Evolutionary conservation across 2,797 vertebrate species (phyloP), one percentile per base, ranked within the genome.

Genomic region (Loriculus beryllinus): DNA sequence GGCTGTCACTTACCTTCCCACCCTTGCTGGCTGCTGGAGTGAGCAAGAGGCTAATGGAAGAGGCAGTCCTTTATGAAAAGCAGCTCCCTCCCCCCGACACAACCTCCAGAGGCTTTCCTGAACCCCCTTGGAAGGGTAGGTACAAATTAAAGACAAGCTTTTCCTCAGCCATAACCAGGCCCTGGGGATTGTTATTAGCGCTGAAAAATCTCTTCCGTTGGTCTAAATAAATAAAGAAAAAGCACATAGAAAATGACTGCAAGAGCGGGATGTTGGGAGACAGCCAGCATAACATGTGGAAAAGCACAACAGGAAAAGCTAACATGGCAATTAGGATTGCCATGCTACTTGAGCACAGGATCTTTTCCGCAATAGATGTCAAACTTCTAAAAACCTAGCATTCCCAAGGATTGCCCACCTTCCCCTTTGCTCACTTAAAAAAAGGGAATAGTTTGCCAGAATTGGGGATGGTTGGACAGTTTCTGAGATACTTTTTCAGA

Each of bases 301-400:
- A 67, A 75, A 60, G 20, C 3, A 22, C 20, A 40, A 5, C 7
- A 21, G 35, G 49, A 74, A 82, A 87, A 57, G 43, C 6, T 39
- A 62, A 29, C 0, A 0, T 35, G 47, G 12, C 20, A 43, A 20
- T 54, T 18, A 51, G 31, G 14, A 31, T 35, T 37, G 26, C 22
- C 0, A 0, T 37, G 17, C 22, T 81, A 37, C 18, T 45, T 52
- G 33, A 54, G 20, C 0, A 1, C 39, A 56, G 68, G 12, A 22
- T 9, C 23, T 88, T 81, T 79, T 52, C 37, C 12, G 4, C 23
- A 67, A 47, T 37, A 51, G 71, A 82, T 28, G 15, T 26, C 17
- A 76, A 91, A 79, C 31, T 51, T 60, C 20, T 6, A 33, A 75
- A 88, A 83, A 65, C 10, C 6, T 40, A 43, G 1, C 7, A 17